A percentile compares a stretch with the other conserved stretches of the same genome.
These are phyloP conservation scores for Leptobrachium ailaonicum DNA, from an alignment of 2,113 vertebrate species.

Conservation along the genomic window DNA sequence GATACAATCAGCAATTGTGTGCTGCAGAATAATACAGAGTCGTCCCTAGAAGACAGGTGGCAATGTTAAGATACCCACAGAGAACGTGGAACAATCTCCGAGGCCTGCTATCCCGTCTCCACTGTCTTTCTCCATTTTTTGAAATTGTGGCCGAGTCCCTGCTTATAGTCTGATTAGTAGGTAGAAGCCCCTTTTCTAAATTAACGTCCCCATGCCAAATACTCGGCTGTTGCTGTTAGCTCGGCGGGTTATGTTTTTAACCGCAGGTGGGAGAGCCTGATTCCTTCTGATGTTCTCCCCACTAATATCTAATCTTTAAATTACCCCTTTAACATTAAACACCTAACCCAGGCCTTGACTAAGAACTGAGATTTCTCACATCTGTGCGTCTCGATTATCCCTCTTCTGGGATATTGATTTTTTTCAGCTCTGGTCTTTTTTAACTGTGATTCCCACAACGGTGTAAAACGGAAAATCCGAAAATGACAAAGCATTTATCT, in stretches of 20 bases:
- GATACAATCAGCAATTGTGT: constrained; percentile 38
- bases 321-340: background rate
- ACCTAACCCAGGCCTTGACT: background rate
- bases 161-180: background rate
- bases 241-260: background rate
- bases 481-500: background rate
- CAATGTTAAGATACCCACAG: constrained; percentile 26
- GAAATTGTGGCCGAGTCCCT: background rate
- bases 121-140: constrained; percentile 15
- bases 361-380: background rate
- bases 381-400: background rate
- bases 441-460: background rate
- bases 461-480: background rate
- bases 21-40: constrained; percentile 11
- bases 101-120: background rate
- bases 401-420: background rate
- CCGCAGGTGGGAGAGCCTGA: background rate
- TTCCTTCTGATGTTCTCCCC: constrained; percentile 1
- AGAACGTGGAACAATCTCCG: constrained; percentile 11
- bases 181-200: background rate
- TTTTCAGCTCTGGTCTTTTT: background rate
- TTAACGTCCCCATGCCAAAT: background rate
- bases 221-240: background rate
- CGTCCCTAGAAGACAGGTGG: constrained; percentile 33
- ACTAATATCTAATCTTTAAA: constrained; percentile 1